These are phyloP conservation scores for Chiroxiphia lanceolata DNA, from an alignment of 2,797 vertebrate species.

Conservation along the genomic window DNA sequence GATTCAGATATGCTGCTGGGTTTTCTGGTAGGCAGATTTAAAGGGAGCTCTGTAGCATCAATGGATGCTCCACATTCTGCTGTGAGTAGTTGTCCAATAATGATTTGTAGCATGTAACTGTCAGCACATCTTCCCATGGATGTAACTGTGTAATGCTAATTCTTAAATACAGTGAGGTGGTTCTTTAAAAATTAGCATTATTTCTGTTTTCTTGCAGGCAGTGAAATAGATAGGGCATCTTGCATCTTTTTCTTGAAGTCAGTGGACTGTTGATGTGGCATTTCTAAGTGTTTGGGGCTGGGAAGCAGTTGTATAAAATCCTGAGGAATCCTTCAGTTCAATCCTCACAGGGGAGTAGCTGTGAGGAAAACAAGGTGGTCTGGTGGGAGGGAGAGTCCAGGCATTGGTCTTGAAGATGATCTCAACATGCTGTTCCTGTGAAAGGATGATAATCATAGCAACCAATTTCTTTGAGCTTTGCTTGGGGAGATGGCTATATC, in stretches of 20 bases:
- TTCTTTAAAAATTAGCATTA: neutral
- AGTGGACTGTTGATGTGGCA: neutral
- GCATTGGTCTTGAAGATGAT: neutral
- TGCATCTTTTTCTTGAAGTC: neutral
- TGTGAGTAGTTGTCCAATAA: neutral
- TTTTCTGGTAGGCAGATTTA: neutral
- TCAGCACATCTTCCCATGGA: neutral
- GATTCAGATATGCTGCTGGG: neutral
- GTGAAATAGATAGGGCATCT: neutral
- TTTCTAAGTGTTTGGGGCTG: neutral
- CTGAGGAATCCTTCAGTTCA: neutral
- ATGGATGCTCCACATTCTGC: rapidly evolving
- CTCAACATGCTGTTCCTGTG: rapidly evolving
- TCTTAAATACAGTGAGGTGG: neutral
- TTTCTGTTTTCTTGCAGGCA: neutral
- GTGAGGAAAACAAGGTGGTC: neutral
- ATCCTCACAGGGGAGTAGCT: neutral
- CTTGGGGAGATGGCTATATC: neutral
- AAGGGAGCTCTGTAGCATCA: neutral
- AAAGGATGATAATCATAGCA: neutral
- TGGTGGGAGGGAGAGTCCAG: neutral
- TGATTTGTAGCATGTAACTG: neutral
- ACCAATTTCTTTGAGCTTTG: neutral
- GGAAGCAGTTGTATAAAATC: neutral
- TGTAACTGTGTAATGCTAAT: neutral